Evolutionary conservation across 1,140 invertebrate species (phyloP), one percentile per base, ranked within the genome.

Genomic region (Homarus americanus): DNA sequence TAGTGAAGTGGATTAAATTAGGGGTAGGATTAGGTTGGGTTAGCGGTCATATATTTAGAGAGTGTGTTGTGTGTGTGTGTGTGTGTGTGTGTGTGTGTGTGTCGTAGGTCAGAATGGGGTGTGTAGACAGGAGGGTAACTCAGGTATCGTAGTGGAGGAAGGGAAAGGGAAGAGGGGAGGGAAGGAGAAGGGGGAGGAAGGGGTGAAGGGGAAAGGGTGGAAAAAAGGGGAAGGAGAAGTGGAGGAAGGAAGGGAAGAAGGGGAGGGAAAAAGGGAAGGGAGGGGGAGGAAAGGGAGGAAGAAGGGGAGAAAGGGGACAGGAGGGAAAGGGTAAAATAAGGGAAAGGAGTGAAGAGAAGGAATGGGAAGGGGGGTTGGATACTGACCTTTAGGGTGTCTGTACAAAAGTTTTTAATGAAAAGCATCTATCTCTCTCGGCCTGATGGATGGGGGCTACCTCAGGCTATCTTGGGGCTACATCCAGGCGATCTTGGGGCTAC

Each of bases 321-420:
- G 40, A 3, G 28, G 28, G 17, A 76, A 40, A 40, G 40, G 40
- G 36, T 72, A 72, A 20, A 34, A 7, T 24, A 28, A 34, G 72
- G 2, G 36, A 2, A 78, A 41, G 36, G 28, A 15, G 41, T 20
- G 40, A 80, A 28, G 79, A 82, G 40, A n/a, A 53, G 75, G 75
- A 12, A 32, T 9, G 32, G 75, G 34, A 34, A 7, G 40, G 32
- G 75, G 75, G 44, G 44, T 5, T 5, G 44, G 15, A 15, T 7
- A 69, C 63, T 69, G 24, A 2, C n/a, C 63, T 66, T 44, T 53
- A 80, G 53, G 41, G 49, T 80, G 44, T 80, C 49, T 80, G 41
- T 44, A 34, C 24, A 53, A n/a, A 79, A 80, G 78, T 80, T 80
- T n/a, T 80, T 80, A 80, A 80, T 80, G 78, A 80, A 80, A 80